Evolutionary conservation across 2,888 invertebrate genomes (phyloP).

Genomic region (Melanotus villosus): DNA sequence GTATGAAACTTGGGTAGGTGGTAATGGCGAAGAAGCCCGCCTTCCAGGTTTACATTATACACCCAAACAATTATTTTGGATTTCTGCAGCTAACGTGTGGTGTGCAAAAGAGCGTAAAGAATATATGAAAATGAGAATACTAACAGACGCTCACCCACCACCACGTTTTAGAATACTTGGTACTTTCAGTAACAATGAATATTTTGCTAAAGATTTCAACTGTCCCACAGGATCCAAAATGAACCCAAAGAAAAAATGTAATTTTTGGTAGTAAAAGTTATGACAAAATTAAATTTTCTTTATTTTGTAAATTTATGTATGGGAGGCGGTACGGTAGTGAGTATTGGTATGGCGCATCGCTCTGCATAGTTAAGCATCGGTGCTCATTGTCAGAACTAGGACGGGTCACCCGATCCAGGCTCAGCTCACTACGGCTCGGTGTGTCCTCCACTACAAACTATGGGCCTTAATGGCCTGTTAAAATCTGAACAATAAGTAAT

Average conservation of each 20-base stretch:
- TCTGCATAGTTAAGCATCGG: too few species aligned
- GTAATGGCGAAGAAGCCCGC: slow-evolving; percentile 29
- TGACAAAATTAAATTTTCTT: too few species aligned
- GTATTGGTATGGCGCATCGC: too few species aligned
- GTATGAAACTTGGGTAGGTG: slow-evolving; percentile 68
- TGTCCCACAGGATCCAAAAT: slow-evolving; percentile 70
- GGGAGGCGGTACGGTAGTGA: too few species aligned
- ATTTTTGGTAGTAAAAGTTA: slow-evolving; percentile 32
- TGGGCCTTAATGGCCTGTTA: too few species aligned
- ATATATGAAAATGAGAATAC: slow-evolving; percentile 23
- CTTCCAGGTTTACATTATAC: slow-evolving; percentile 49
- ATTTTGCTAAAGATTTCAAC: slow-evolving; percentile 71
- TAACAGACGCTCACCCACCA: slow-evolving; percentile 60
- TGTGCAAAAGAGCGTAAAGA: slow-evolving; percentile 61
- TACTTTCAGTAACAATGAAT: slow-evolving; percentile 70
- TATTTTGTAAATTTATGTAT: too few species aligned
- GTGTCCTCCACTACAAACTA: too few species aligned
- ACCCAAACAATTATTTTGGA: slow-evolving; percentile 69
- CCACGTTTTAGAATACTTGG: slow-evolving; percentile 70
- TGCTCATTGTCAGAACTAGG: too few species aligned
- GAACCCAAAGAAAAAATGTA: slow-evolving; percentile 72
- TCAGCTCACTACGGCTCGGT: too few species aligned
- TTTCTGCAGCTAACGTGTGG: slow-evolving; percentile 83
- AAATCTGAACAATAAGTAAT: too few species aligned
- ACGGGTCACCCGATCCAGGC: too few species aligned